Conservation (phyloP, 2,888 invertebrate genomes). For the Tyria jacobaeae region DNA sequence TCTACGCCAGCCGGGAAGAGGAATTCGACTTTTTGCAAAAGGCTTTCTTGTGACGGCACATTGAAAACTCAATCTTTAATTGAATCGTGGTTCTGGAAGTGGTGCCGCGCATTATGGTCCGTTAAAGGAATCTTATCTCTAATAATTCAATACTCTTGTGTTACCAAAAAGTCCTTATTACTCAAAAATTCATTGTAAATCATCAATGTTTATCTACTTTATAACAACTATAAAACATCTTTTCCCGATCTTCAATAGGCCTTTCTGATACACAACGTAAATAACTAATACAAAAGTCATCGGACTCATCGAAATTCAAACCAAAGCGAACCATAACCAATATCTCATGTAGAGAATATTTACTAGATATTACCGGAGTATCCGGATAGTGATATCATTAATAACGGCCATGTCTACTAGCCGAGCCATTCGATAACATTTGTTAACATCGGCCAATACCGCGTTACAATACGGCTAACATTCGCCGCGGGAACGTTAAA, state of each 20-base stretch:
- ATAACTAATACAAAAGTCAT: slow-evolving; percentile 15
- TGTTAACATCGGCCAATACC: slow-evolving; percentile 64
- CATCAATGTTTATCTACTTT: too few relatives aligned
- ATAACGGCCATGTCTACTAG: slow-evolving; percentile 64
- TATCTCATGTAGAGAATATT: slow-evolving; percentile 52
- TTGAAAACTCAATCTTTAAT: slow-evolving; percentile 43
- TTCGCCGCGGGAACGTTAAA: slow-evolving; percentile 44
- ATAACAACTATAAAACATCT: too few relatives aligned
- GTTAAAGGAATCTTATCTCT: slow-evolving; percentile 11
- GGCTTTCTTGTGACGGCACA: slow-evolving; percentile 27
- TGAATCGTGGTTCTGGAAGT: slow-evolving; percentile 31
- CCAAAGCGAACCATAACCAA: slow-evolving; percentile 48
- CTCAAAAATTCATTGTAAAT: neutral
- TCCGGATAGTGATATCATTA: slow-evolving; percentile 63
- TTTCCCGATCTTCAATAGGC: too few relatives aligned
- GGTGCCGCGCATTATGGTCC: slow-evolving; percentile 20
- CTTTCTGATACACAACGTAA: too few relatives aligned
- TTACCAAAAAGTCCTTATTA: neutral
- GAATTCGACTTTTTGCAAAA: slow-evolving; percentile 43
- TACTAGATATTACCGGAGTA: slow-evolving; percentile 54
- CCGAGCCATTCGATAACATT: slow-evolving; percentile 64
- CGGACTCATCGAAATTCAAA: slow-evolving; percentile 39
- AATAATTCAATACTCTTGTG: neutral
- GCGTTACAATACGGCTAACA: slow-evolving; percentile 48
- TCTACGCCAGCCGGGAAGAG: slow-evolving; percentile 38